Evolutionary conservation across 2,888 invertebrate genomes (phyloP), one percentile per base, ranked within the genome.

Genomic region (Pseudolycoriella hygida): DNA sequence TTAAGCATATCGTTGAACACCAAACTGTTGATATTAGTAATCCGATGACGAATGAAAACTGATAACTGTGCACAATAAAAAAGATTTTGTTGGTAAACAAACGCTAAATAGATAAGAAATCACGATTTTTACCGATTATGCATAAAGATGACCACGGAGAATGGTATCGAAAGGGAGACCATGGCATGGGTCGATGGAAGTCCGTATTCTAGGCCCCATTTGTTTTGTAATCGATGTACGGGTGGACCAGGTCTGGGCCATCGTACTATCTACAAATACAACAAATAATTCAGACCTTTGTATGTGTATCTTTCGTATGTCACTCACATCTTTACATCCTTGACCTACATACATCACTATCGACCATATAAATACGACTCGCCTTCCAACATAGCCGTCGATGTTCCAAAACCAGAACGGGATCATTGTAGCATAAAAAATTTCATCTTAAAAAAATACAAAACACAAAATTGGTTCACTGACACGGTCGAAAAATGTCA

Each of bases 181-280:
- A 90, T 88, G 6, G 90, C 89, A 64, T 92, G 92, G 1, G 92
- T 92, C 12, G 90, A 92, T 2, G 93, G 92, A 87, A 93, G 89
- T 12, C 92, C 92, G 67, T 89, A 92, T 60, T 93, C 93, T 53
- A 85, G 66, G 2, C 83, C 80, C 85, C 90, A 93, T 66, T 89
- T 86, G 40, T 75, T 74, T 60, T 92, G 90, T 39, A 93, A 63
- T 53, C 84, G 76, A 49, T 81, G 72, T 0, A 85, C 89, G 1
- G 92, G 90, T 44, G 82, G 84, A 0, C 80, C 74, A 0, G 93
- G 92, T 49, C 93, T 71, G 2, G 89, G 87, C 85, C 85, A 85
- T 50, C 79, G 68, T 47, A 93, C 73, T 49, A 92, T 71, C 25
- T 25, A 8, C 4, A 25, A 25, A 6, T 25, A 25, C 25, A 25